Evolutionary conservation across 2,113 vertebrate genomes (phyloP).

Genomic region (Psephotus haematonotus): DNA sequence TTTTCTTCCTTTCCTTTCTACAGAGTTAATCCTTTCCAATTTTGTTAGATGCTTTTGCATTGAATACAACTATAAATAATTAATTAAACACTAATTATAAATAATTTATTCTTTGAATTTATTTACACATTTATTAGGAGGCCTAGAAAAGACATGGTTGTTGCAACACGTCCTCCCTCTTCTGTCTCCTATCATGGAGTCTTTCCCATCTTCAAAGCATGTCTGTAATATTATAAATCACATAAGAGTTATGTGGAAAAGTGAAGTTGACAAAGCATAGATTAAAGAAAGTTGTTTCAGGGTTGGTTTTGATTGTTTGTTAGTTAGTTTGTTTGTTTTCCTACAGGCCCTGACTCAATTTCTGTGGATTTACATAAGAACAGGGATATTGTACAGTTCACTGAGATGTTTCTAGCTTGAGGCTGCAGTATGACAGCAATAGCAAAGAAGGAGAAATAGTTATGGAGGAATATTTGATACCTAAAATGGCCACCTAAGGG

Average conservation of each 20-base stretch:
- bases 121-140: neutral
- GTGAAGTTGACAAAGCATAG: neutral
- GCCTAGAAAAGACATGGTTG: neutral
- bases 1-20: neutral
- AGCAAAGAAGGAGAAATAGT: neutral
- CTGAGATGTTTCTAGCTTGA: neutral
- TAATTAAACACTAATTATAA: neutral
- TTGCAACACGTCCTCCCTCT: fast-evolving
- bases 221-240: neutral
- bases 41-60: neutral
- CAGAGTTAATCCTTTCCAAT: neutral
- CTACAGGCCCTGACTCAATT: neutral
- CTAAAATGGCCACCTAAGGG: neutral
- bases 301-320: neutral
- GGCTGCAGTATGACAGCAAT: neutral
- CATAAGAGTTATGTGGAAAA: neutral
- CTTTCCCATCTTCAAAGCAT: neutral
- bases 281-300: neutral
- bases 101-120: neutral
- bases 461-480: neutral
- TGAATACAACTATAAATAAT: neutral
- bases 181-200: fast-evolving
- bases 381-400: neutral
- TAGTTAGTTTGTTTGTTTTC: neutral
- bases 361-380: neutral